These are phyloP conservation scores for Vespertilio murinus DNA, from an alignment of 2,797 vertebrate genomes.

Conservation along the genomic window DNA sequence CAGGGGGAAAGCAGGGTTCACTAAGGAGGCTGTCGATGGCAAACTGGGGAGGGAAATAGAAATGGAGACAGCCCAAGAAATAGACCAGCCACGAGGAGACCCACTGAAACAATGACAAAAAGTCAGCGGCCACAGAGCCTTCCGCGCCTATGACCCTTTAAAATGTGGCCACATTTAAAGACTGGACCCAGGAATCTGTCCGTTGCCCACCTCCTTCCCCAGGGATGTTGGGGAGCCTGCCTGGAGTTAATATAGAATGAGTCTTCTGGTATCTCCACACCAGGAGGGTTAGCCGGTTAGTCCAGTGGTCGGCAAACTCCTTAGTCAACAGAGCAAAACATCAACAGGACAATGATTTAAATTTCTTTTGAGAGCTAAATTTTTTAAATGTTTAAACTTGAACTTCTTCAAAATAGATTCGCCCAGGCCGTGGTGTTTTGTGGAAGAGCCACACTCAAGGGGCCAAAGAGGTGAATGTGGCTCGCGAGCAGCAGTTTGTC, in stretches of 20 bases:
- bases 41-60: background rate
- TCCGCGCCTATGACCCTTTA: background rate
- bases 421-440: too few species aligned
- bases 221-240: background rate
- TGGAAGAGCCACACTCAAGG: too few species aligned
- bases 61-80: background rate
- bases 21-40: accelerated
- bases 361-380: too few species aligned
- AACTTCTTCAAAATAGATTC: too few species aligned
- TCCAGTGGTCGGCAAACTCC: too few species aligned
- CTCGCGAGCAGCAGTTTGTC: too few species aligned
- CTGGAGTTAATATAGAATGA: background rate
- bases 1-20: background rate
- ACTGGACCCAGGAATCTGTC: background rate
- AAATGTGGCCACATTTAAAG: background rate
- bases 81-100: background rate
- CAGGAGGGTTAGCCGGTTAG: background rate
- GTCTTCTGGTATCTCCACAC: background rate
- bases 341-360: too few species aligned
- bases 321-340: too few species aligned
- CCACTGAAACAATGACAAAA: background rate
- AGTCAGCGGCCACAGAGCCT: background rate
- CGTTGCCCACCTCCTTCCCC: background rate
- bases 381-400: too few species aligned
- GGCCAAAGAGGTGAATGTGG: too few species aligned